phyloP scores from a whole-genome alignment of 2,888 invertebrate genomes.

The Sphecodes monilicornis region DNA sequence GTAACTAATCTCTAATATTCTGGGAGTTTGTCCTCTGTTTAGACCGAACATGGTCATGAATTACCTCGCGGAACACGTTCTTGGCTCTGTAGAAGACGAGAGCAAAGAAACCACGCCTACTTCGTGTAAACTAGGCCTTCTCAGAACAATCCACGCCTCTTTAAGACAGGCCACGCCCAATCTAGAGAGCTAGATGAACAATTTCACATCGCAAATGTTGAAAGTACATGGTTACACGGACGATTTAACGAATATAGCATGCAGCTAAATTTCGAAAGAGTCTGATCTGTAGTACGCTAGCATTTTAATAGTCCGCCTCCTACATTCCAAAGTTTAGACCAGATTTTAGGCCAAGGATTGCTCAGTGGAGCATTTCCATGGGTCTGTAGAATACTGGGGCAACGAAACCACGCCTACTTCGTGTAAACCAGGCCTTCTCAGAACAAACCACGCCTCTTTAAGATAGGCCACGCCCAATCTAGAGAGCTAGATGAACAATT shows the following conservation, averaged over 20 bases:
- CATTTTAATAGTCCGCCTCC: too few species aligned
- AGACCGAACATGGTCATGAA: not conserved
- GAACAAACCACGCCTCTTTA: not conserved
- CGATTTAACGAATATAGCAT: too few species aligned
- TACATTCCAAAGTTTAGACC: too few species aligned
- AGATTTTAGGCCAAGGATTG: too few species aligned
- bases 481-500: not conserved
- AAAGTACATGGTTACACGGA: too few species aligned
- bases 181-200: not conserved
- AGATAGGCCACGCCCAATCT: too few species aligned
- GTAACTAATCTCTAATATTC: not conserved
- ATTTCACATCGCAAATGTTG: not conserved
- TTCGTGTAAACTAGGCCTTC: not conserved
- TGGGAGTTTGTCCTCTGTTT: not conserved
- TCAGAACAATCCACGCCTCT: not conserved
- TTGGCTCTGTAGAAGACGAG: not conserved
- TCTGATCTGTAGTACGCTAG: too few species aligned
- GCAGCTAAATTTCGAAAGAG: too few species aligned
- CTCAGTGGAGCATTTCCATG: too few species aligned
- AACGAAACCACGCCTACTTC: not conserved
- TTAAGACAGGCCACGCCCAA: too few species aligned
- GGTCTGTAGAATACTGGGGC: not conserved
- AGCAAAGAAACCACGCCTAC: not conserved
- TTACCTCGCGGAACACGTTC: not conserved
- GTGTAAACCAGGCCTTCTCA: not conserved